phyloP scores from a whole-genome alignment of 2,888 invertebrate species.

The Scaptomyza reducta region DNA sequence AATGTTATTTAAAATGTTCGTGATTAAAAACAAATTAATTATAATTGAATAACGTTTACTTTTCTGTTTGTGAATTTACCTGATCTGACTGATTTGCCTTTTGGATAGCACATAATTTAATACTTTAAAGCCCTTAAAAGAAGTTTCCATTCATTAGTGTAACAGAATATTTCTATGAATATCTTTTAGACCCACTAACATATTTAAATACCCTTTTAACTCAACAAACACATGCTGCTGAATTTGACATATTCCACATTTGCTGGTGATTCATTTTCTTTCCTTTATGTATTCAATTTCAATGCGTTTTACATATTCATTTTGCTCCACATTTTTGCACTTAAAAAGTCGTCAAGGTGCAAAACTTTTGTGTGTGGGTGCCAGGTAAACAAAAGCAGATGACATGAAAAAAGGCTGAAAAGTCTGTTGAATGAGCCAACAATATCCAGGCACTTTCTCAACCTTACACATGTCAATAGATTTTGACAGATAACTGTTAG shows the following conservation, averaged over 20 bases:
- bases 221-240: conserved; percentile 16
- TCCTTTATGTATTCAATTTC: conserved; percentile 66
- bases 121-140: not conserved
- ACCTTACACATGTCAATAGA: conserved; percentile 33
- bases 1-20: conserved; percentile 22
- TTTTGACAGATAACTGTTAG: conserved; percentile 20
- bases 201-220: conserved; percentile 39
- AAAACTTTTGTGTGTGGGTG: conserved; percentile 56
- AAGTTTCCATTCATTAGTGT: not conserved
- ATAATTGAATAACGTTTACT: conserved; percentile 55
- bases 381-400: conserved; percentile 46
- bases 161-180: conserved; percentile 28
- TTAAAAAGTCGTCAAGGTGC: conserved; percentile 73
- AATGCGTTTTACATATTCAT: conserved; percentile 67
- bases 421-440: conserved; percentile 20
- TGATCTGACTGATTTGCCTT: not conserved
- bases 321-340: conserved; percentile 70
- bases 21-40: conserved; percentile 68
- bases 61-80: not conserved
- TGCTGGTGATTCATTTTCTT: conserved; percentile 44
- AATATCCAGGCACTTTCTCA: conserved; percentile 23
- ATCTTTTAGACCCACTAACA: conserved; percentile 39
- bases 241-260: conserved; percentile 44
- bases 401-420: conserved; percentile 21
- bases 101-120: not conserved